Percentiles rank a stretch among this genome's conserved stretches.
Evolutionary conservation across 2,888 invertebrate species (phyloP).

Genomic region (Heliothis peltigera): DNA sequence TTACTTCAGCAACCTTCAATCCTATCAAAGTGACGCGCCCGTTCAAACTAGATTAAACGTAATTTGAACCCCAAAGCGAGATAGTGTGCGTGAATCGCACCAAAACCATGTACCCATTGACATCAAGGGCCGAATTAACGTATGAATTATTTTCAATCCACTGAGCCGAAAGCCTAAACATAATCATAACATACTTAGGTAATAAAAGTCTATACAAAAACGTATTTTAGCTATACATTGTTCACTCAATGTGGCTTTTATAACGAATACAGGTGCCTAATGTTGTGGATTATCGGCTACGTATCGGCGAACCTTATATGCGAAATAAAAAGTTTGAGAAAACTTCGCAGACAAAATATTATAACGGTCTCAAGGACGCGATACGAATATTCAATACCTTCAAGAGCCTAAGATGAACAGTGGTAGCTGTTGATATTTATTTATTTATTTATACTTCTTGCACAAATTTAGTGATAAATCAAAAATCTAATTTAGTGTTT

Average conservation of each 20-base stretch:
- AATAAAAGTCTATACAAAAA: conserved; percentile 42
- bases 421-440: neutral
- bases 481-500: too few species aligned
- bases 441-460: too few species aligned
- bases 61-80: conserved; percentile 10
- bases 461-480: too few species aligned
- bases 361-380: conserved; percentile 19
- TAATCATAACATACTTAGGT: conserved; percentile 28
- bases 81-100: conserved; percentile 32
- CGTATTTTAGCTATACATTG: conserved; percentile 37
- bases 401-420: too few species aligned
- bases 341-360: conserved; percentile 39
- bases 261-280: conserved; percentile 28
- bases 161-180: conserved; percentile 55
- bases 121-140: conserved; percentile 55
- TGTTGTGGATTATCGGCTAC: conserved; percentile 42
- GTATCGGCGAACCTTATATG: conserved; percentile 10
- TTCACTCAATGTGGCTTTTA: conserved; percentile 23
- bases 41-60: conserved; percentile 12
- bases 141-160: conserved; percentile 57
- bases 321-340: conserved; percentile 15
- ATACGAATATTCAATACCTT: conserved; percentile 10
- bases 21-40: conserved; percentile 4
- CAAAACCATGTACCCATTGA: conserved; percentile 22
- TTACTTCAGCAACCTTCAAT: neutral